Percentiles rank a stretch among this genome's conserved stretches.
Evolutionary conservation across 2,113 vertebrate genomes (phyloP).

Genomic region (Phoxinus phoxinus): DNA sequence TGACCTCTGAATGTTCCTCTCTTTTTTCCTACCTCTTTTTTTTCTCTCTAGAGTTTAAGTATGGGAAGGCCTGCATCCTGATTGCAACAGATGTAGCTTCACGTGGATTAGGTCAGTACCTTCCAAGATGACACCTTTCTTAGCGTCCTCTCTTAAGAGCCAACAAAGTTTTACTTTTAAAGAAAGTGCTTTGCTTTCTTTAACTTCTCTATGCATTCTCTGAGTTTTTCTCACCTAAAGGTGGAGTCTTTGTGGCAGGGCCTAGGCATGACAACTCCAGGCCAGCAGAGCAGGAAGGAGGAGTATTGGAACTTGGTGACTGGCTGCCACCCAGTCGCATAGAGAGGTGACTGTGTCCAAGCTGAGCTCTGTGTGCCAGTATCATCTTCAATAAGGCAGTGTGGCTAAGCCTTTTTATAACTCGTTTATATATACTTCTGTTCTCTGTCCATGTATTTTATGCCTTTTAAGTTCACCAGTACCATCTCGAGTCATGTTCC

Average conservation of each 20-base stretch:
- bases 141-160: constrained; percentile 41
- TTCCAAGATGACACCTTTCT: constrained; percentile 64
- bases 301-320: constrained; percentile 93
- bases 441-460: constrained; percentile 86
- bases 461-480: constrained; percentile 77
- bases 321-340: constrained; percentile 99
- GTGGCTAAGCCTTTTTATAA: constrained; percentile 87
- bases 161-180: constrained; percentile 79
- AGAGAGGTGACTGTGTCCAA: constrained; percentile 94
- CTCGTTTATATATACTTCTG: constrained; percentile 80
- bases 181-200: constrained; percentile 99
- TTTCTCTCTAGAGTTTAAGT: constrained; percentile 90
- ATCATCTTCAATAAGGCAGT: constrained; percentile 95
- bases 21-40: too few relatives aligned
- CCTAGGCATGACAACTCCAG: constrained; percentile 99
- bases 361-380: constrained; percentile 96
- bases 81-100: constrained; percentile 99
- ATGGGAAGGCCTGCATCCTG: constrained; percentile 97
- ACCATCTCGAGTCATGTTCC: constrained; percentile 85
- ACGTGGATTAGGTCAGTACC: constrained; percentile 97
- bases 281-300: constrained; percentile 99
- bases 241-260: constrained; percentile 99
- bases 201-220: constrained; percentile 99
- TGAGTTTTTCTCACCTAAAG: constrained; percentile 99
- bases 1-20: too few relatives aligned